Percentiles rank a stretch among this genome's conserved stretches.
Conservation (phyloP, 2,113 vertebrate species). For the Falcunculus frontatus region DNA sequence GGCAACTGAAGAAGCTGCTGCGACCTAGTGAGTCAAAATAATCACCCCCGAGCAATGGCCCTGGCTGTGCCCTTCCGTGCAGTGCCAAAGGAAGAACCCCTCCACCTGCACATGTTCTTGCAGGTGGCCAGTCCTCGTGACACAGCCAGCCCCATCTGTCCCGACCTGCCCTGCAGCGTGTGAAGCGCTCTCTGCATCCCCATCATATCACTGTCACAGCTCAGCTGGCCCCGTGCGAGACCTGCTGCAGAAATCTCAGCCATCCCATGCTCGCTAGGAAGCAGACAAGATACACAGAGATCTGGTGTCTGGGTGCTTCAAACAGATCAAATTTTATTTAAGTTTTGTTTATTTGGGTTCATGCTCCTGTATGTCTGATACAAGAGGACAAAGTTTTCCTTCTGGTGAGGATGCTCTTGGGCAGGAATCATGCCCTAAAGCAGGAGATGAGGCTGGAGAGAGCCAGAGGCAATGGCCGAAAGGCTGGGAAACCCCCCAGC, state of each 20-base stretch:
- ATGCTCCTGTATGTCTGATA: background rate
- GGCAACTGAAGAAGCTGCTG: background rate
- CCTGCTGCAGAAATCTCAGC: background rate
- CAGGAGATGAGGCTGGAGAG: background rate
- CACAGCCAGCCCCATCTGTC: background rate
- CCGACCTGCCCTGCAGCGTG: rapidly evolving
- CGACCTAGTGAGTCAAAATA: background rate
- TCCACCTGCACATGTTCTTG: background rate
- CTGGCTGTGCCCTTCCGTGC: rapidly evolving
- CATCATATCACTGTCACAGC: background rate
- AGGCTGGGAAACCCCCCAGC: background rate
- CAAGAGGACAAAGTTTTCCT: background rate
- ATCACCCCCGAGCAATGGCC: background rate
- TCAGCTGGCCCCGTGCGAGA: background rate
- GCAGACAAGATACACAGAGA: background rate
- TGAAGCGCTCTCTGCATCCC: background rate
- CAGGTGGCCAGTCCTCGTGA: rapidly evolving
- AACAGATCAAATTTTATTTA: background rate
- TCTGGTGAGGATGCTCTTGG: background rate
- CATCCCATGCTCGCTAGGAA: background rate
- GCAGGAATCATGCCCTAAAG: background rate
- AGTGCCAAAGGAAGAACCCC: background rate
- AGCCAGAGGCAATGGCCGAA: background rate
- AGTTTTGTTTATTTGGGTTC: background rate
- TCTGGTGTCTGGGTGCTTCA: background rate